Conservation (phyloP, 2,888 invertebrate genomes). For the Arrhopalites spinosus region DNA sequence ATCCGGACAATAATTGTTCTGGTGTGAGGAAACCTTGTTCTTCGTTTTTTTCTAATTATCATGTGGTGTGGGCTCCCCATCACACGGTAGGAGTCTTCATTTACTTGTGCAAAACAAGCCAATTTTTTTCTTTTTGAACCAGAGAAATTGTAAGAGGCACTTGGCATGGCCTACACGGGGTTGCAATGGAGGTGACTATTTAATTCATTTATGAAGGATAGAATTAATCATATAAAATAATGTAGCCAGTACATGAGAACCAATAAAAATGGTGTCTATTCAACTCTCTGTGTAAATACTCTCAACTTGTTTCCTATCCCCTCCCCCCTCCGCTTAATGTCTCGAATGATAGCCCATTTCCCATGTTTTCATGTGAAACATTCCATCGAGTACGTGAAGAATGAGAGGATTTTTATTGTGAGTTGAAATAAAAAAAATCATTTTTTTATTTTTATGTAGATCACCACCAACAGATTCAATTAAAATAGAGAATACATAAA, state of each 20-base stretch:
- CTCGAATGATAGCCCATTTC: conserved; percentile 27
- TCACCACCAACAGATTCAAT: conserved; percentile 23
- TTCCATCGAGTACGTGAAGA: background rate
- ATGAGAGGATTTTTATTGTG: background rate
- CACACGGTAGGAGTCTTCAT: too few relatives aligned
- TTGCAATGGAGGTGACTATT: background rate
- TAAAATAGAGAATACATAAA: conserved; percentile 3
- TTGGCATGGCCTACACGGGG: too few relatives aligned
- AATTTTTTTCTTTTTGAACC: too few relatives aligned
- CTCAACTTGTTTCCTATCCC: background rate
- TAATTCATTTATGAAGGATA: background rate
- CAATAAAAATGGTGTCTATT: background rate
- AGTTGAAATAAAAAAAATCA: too few relatives aligned
- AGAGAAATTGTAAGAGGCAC: too few relatives aligned
- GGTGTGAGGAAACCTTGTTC: background rate
- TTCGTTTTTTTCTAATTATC: too few relatives aligned
- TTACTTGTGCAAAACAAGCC: too few relatives aligned
- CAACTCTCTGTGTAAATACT: background rate
- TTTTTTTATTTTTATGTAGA: conserved; percentile 27
- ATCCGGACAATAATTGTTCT: conserved; percentile 28
- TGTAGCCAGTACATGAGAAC: too few relatives aligned
- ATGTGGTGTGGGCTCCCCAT: too few relatives aligned
- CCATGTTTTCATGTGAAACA: conserved; percentile 24
- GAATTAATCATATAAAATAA: background rate
- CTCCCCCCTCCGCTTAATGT: conserved; percentile 13